Conservation (phyloP, 64 coral and sea anemone genomes). For the Platygyra sinensis region DNA sequence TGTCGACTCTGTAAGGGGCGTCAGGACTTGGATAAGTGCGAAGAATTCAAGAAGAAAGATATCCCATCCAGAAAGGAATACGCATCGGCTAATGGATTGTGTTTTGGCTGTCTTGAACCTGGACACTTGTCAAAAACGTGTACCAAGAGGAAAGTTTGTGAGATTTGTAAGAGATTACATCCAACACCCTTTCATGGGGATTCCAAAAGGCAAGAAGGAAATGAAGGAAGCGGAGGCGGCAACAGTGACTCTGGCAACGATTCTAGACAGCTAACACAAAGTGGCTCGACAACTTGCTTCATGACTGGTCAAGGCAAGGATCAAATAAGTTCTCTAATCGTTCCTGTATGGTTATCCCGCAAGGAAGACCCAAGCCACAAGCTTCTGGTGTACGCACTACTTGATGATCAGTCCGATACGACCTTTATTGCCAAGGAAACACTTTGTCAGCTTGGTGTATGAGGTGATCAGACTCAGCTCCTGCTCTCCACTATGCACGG, state of each 20-base stretch:
- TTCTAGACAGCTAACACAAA: background rate
- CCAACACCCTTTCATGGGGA: constrained; percentile 57
- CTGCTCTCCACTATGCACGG: background rate
- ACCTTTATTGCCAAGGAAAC: background rate
- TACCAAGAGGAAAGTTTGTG: constrained; percentile 19
- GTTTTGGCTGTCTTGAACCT: constrained; percentile 32
- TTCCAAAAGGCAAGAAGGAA: background rate
- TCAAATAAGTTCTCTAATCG: no score
- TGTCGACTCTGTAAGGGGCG: no score
- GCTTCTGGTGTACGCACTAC: background rate
- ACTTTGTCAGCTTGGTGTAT: background rate
- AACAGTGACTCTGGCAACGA: background rate
- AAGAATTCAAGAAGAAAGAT: no score
- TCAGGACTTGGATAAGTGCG: no score
- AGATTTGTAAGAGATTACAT: constrained; percentile 40
- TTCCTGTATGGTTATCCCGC: no score
- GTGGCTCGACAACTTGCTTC: no score
- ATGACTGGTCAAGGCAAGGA: no score
- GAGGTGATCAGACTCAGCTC: background rate
- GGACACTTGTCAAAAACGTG: constrained; percentile 56
- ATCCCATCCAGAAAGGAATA: no score
- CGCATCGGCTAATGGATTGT: no score
- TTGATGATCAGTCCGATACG: background rate
- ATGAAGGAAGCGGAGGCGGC: background rate
- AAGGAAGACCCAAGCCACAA: no score